Evolutionary conservation across 2,113 vertebrate species (phyloP), one percentile per base, ranked within the genome.

Genomic region (Neotragus pygmaeus): DNA sequence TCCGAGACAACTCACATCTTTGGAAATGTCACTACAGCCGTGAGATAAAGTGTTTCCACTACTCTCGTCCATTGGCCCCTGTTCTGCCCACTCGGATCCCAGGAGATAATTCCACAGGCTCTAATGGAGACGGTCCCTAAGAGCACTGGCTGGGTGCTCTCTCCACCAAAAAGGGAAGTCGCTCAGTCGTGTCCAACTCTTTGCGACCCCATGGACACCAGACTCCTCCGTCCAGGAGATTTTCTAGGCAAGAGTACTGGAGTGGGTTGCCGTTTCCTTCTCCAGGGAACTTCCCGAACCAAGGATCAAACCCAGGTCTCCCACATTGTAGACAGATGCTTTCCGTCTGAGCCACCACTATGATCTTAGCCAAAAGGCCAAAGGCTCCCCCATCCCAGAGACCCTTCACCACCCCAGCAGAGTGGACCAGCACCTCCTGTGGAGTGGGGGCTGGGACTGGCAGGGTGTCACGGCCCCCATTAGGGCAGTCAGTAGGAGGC

Each of bases 401-500:
- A 11, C 10, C 0, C 4, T 77, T n/a, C n/a, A 0, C 21, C 11
- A 0, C 21, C 36, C n/a, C 33, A 30, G n/a, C 19, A 27, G 7
- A 4, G 1, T 21, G n/a, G 19, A 47, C 60, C 36, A 13, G 49
- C 58, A 14, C 19, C 49, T 25, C 30, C 43, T 45, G 5, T 14
- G 49, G 43, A n/a, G 14, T 7, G 5, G 8, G 55, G 45, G 12
- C n/a, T 15, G 16, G 47, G 2, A 2, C 16, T 30, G 53, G 53
- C 78, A 19, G 75, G 27, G 36, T 3, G 13, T 39, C 11, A 2
- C 0, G 1, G 28, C 8, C n/a, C n/a, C 33, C 1, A 1, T 3
- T 5, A 21, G 36, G 58, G 60, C 75, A 53, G 28, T 60, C 33
- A 16, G 45, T n/a, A 2, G 16, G 10, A 58, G 53, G 33, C 27